Evolutionary conservation across 2,113 vertebrate species (phyloP).

Genomic region (Laterallus jamaicensis): DNA sequence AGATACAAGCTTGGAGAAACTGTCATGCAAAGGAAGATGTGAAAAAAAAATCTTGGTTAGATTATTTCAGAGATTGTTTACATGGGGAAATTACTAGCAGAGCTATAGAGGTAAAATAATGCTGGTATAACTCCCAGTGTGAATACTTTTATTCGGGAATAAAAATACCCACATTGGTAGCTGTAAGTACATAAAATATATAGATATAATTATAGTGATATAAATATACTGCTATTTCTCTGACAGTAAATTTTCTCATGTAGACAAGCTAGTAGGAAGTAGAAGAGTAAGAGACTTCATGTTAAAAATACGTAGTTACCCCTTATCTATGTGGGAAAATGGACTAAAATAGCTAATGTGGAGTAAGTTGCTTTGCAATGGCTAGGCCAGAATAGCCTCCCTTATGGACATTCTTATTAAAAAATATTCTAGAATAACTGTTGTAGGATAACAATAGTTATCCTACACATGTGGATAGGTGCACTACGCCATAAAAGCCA

Average conservation of each 20-base stretch:
- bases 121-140: not conserved
- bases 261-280: not conserved
- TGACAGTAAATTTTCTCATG: not conserved
- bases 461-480: not conserved
- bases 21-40: not conserved
- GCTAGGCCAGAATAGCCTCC: not conserved
- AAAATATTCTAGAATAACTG: not conserved
- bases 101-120: not conserved
- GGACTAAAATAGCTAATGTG: not conserved
- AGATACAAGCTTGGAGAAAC: not conserved
- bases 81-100: not conserved
- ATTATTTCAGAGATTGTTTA: constrained; percentile 2
- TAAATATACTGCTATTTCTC: not conserved
- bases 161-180: not conserved
- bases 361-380: not conserved
- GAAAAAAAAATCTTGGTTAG: not conserved
- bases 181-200: not conserved
- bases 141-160: constrained; percentile 26
- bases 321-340: not conserved
- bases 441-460: not conserved
- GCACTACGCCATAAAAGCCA: not conserved
- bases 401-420: not conserved
- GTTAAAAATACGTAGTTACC: not conserved
- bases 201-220: constrained; percentile 2
- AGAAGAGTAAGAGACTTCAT: not conserved